Percentiles rank a stretch among this genome's conserved stretches.
These are phyloP conservation scores for Cyphomyrmex costatus DNA, from an alignment of 1,140 invertebrate species.

Conservation along the genomic window DNA sequence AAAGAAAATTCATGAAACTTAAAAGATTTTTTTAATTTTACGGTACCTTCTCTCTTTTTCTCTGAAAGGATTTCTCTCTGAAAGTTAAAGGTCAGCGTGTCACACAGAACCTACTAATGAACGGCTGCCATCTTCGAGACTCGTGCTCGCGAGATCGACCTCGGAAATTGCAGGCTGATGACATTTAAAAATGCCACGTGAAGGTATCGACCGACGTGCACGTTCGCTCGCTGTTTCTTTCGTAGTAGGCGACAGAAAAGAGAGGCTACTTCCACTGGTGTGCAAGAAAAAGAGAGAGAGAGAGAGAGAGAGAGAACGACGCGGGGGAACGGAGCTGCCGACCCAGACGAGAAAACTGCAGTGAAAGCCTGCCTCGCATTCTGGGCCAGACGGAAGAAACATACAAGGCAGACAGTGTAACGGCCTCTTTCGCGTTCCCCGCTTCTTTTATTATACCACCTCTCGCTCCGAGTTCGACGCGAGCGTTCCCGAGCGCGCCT, in stretches of 20 bases:
- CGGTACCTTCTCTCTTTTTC: conserved; percentile 1
- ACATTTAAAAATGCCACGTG: conserved; percentile 79
- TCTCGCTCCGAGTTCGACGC: conserved; percentile 40
- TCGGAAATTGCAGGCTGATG: conserved; percentile 71
- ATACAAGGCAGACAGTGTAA: conserved; percentile 77
- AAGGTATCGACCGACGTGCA: conserved; percentile 73
- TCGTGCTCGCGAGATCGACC: conserved; percentile 50
- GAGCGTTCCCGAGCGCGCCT: conserved; percentile 38
- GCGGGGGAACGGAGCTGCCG: conserved; percentile 67
- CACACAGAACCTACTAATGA: conserved; percentile 10
- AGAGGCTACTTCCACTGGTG: not conserved
- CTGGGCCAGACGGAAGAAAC: conserved; percentile 81
- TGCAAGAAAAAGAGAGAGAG: not conserved
- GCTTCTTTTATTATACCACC: conserved; percentile 52
- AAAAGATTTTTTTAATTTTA: not conserved
- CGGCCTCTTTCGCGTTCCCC: conserved; percentile 65
- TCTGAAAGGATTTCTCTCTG: not conserved
- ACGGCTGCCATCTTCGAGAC: conserved; percentile 43
- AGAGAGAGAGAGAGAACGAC: conserved; percentile 40
- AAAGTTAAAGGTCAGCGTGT: conserved; percentile 42
- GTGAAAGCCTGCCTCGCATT: conserved; percentile 80
- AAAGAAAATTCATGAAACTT: conserved; percentile 24
- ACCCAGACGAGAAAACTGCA: conserved; percentile 80
- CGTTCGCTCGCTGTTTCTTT: conserved; percentile 9
- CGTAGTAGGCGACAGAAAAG: conserved; percentile 20